These are phyloP conservation scores for Pygoscelis antarcticus DNA, from an alignment of 2,113 vertebrate genomes.

Conservation along the genomic window DNA sequence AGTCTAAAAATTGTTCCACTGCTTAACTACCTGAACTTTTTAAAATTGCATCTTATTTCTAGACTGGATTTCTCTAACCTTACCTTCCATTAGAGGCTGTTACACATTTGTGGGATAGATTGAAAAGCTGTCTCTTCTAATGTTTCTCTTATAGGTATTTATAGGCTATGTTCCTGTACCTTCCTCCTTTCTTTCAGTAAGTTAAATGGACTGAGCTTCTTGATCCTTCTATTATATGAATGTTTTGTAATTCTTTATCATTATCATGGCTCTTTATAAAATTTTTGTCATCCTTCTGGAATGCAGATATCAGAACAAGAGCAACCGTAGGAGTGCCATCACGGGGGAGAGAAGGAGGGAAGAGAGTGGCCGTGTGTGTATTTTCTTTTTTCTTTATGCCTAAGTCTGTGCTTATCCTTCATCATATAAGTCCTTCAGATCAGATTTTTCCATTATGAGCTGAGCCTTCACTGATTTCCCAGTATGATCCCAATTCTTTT, in stretches of 20 bases:
- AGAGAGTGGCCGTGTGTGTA: neutral
- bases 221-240: neutral
- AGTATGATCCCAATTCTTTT: neutral
- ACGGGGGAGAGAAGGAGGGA: neutral
- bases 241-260: neutral
- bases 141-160: neutral
- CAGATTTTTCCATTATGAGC: neutral
- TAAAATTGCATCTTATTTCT: neutral
- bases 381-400: neutral
- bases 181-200: neutral
- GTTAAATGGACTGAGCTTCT: neutral
- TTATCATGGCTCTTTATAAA: neutral
- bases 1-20: neutral
- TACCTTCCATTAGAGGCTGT: neutral
- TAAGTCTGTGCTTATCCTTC: neutral
- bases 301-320: neutral
- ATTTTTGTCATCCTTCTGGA: neutral
- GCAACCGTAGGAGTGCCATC: neutral
- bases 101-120: neutral
- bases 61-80: neutral
- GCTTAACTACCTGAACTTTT: neutral
- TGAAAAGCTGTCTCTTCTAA: neutral
- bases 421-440: neutral
- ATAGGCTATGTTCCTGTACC: neutral
- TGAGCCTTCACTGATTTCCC: neutral